Evolutionary conservation across 2,888 invertebrate species (phyloP), one percentile per base, ranked within the genome.

Genomic region (Diogma glabrata): DNA sequence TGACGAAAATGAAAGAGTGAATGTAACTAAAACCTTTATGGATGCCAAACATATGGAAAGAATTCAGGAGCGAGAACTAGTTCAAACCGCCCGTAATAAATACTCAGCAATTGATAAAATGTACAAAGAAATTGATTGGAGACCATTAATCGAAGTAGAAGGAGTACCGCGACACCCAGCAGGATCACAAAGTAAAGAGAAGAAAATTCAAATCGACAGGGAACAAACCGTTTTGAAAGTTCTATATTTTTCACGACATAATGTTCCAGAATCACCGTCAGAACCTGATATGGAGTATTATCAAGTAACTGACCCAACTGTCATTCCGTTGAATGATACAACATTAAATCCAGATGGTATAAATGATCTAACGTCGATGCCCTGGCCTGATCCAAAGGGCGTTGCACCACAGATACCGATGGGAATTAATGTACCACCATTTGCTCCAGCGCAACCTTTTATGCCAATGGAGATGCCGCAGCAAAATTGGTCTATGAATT

Each of bases 1-100:
- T 58, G 95, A 96, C 69, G 95, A 94, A 71, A 93, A 87, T 14
- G 96, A 97, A 71, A 78, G 96, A 63, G 90, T 93, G 2, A 96
- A 96, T 71, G 95, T 96, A 2, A 92, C 84, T 3, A 90, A 84
- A 69, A 87, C 79, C 26, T 95, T 95, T 69, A 85, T 82, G 28
- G 92, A 93, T 62, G 86, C 92, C 86, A 90, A 90, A 64, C 81
- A 87, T 65, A 81, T 90, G 74, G 96, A 96, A 65, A 83, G 87
- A 61, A 78, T 80, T 54, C 76, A 84, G 60, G 96, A 96, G 72
- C 78, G 88, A 50, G 86, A 88, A 63, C 82, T 85, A n/a, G 76
- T 90, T 64, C 79, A 83, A 60, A 80, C 84, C 67, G 81, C 81
- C 12, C 75, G 89, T 52, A 46, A 43, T 43, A 87, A 89, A 68